Evolutionary conservation across 1,140 invertebrate species (phyloP).

Genomic region (Lithobius niger): DNA sequence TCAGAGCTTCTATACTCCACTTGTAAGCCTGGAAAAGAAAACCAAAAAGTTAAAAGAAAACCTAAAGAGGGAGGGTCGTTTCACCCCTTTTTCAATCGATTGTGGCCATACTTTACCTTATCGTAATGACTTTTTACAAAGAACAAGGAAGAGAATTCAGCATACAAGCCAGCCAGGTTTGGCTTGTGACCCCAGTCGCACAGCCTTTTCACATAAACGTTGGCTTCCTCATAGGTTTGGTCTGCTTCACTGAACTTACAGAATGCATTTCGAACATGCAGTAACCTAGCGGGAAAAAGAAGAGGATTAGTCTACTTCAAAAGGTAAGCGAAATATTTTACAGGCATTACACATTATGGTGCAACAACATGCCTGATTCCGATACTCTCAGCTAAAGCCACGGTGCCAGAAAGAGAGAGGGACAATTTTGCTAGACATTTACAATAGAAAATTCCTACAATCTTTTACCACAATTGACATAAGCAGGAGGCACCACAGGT

Average conservation of each 20-base stretch:
- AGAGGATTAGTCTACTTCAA: conserved; percentile 17
- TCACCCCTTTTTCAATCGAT: neutral
- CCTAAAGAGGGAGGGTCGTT: neutral
- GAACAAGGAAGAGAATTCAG: conserved; percentile 60
- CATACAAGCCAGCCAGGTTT: conserved; percentile 55
- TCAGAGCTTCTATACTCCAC: conserved; percentile 57
- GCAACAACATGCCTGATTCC: no score
- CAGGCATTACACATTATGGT: no score
- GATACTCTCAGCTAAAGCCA: no score
- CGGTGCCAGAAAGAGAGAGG: no score
- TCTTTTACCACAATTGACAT: no score
- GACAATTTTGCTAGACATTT: no score
- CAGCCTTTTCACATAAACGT: conserved; percentile 40
- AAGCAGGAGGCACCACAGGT: no score
- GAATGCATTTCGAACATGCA: conserved; percentile 64
- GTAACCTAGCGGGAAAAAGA: conserved; percentile 42
- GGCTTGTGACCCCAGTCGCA: conserved; percentile 31
- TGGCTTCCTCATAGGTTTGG: conserved; percentile 45
- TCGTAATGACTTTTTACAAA: conserved; percentile 71
- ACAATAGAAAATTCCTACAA: no score
- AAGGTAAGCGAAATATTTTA: neutral
- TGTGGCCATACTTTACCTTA: conserved; percentile 38
- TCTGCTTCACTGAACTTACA: conserved; percentile 57
- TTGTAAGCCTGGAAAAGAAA: conserved; percentile 36
- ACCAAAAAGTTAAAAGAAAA: neutral